Base-by-base conservation (phyloP, 1,140 invertebrate species). In the Araneus ventricosus region DNA sequence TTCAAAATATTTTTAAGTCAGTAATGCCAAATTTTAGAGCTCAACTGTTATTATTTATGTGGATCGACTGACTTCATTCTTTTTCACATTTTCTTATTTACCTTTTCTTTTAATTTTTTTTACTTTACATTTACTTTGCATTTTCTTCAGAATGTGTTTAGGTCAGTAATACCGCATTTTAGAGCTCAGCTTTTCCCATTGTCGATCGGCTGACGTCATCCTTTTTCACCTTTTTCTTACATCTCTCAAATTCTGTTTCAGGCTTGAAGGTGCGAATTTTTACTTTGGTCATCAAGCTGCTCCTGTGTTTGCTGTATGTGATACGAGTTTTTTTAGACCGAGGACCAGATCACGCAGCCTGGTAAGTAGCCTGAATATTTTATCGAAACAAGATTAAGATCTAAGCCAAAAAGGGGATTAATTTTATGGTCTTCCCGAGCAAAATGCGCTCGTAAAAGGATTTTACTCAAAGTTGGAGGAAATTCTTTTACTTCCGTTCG, bases 261-360 rank as follows among this genome's bases (percentile, higher is more conserved):
- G 98, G 98, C 97, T 97, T 99, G 95, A 97, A 98, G 94, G 99
- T 99, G 96, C 97, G 99, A 95, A 98, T 99, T 94, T 98, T 98
- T 94, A 99, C 99, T 96, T 96, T 99, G 95, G 97, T 99, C 95
- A 98, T 99, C 96, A 99, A 99, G 96, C 96, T 99, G 87, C 96
- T 99, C 95, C 98, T 99, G 96, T 99, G 99, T 96, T 96, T 99
- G 95, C 96, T 99, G 94, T 99, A 99, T 96, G 98, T 99, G 96
- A 97, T 98, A 95, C 96, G 99, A 94, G 99, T 99, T 30, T 96
- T 98, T 94, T 97, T 97, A 94, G 98, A 99, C 96, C 96, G 96
- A 95, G 97, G 98, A 96, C 98, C 98, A 63, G 98, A 97, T 91
- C 97, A 97, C 94, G 98, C 98, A 94, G 96, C 97, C 95, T 98